Base-by-base conservation (phyloP, 2,888 invertebrate genomes). In the Herminia tarsipennalis region DNA sequence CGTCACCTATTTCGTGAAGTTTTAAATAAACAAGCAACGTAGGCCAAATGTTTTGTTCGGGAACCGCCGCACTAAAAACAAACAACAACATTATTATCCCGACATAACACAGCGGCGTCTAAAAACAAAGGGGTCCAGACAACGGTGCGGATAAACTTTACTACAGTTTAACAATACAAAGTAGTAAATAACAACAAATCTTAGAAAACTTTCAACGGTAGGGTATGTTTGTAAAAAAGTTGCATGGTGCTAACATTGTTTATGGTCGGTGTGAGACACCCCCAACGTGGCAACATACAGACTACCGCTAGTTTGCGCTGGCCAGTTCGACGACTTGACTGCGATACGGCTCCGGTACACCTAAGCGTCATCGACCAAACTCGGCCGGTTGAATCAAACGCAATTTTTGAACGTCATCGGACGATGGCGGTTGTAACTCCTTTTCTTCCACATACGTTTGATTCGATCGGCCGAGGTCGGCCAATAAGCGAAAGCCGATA, bases 161-260 rank as follows among this genome's bases (percentile, higher is more conserved):
- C 10, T 43, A 32, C 40, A 37, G 38, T 22, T 30, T 27, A 24
- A 27, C 36, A 28, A 24, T 18, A 28, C 12, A 20, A 20, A 5
- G 12, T 32, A 39, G 53, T 62, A 49, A 57, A 60, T 62, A 62
- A 57, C 48, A 46, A 62, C 53, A 57, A 62, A 62, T 53, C 57
- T 57, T 57, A 38, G 16, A 29, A 25, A 62, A 46, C 35, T 60
- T 40, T 24, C 39, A 42, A 56, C 52, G 56, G 33, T 20, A 32
- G 44, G 37, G 41, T 21, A 39, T 24, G 45, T 52, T 52, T 56
- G 47, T 45, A 56, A 59, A 61, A 61, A 62, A 45, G 14, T 62
- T 52, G 20, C 21, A 42, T 30, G 38, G 41, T 16, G 36, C 46
- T 46, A 29, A 40, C 60, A 37, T 42, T n/a, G 36, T 47, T 47